Percentiles rank a stretch among this genome's conserved stretches.
Evolutionary conservation across 2,797 vertebrate genomes (phyloP).

Genomic region (Bryconaethiops microstoma): DNA sequence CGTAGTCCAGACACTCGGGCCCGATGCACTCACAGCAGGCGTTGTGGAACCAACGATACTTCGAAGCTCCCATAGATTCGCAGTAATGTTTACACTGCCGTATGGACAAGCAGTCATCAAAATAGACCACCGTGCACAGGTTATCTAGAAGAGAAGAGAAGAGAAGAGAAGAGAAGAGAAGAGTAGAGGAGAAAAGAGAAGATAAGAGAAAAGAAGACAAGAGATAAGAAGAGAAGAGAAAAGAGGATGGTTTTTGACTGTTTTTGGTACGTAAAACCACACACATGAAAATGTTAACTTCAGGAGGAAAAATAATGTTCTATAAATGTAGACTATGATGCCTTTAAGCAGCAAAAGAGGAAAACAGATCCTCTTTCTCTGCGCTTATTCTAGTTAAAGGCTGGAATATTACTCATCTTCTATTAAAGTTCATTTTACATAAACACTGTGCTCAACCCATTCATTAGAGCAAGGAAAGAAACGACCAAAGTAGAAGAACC

Average conservation of each 20-base stretch:
- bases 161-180: background rate
- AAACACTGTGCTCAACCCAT: background rate
- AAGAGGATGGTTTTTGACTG: too few species aligned
- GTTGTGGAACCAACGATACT: slow-evolving; percentile 99
- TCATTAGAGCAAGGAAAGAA: background rate
- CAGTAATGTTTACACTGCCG: slow-evolving; percentile 97
- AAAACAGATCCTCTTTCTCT: background rate
- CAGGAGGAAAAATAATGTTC: too few species aligned
- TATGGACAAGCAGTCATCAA: slow-evolving; percentile 98
- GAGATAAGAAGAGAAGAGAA: too few species aligned
- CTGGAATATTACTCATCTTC: background rate
- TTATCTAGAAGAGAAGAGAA: slow-evolving; percentile 74
- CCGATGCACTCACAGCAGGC: slow-evolving; percentile 98
- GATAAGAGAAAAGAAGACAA: too few species aligned
- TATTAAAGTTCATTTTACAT: background rate
- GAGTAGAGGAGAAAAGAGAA: background rate
- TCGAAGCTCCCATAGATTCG: slow-evolving; percentile 97
- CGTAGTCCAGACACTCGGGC: slow-evolving; percentile 96
- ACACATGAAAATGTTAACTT: background rate
- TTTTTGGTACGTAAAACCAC: background rate
- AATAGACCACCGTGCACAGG: slow-evolving; percentile 98
- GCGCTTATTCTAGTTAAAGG: background rate
- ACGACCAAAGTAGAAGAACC: background rate
- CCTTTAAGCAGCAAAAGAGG: too few species aligned
- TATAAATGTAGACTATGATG: too few species aligned